Evolutionary conservation across 2,888 invertebrate species (phyloP).

Genomic region (Ectemnius cavifrons): DNA sequence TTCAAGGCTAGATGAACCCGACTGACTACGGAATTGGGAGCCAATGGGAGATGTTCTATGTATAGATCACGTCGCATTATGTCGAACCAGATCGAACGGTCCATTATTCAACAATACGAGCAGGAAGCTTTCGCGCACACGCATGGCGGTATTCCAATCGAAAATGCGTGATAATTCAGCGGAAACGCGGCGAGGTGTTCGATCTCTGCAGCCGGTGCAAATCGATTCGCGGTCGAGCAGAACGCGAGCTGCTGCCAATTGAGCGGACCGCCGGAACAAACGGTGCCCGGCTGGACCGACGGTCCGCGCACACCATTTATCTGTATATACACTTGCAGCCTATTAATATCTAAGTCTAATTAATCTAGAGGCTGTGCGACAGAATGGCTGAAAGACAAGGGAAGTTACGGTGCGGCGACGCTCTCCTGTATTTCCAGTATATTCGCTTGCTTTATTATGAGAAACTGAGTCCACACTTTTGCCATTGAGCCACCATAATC

Average conservation of each 20-base stretch:
- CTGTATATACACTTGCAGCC: conserved; percentile 38
- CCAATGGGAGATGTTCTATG: no score
- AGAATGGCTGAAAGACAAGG: conserved; percentile 43
- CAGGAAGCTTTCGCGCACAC: conserved; percentile 19
- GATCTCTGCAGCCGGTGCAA: no score
- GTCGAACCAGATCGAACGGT: conserved; percentile 31
- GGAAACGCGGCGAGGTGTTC: conserved; percentile 5
- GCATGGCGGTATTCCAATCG: conserved; percentile 15
- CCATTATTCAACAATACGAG: conserved; percentile 41
- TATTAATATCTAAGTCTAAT: conserved; percentile 57
- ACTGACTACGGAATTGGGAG: no score
- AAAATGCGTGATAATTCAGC: conserved; percentile 39
- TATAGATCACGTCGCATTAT: neutral
- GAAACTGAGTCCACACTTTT: no score
- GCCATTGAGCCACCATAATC: no score
- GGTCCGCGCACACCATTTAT: conserved; percentile 18
- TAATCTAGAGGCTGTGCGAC: conserved; percentile 56
- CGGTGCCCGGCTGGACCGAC: conserved; percentile 9
- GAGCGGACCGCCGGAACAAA: conserved; percentile 40
- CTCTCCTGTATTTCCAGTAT: neutral
- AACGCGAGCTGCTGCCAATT: conserved; percentile 41
- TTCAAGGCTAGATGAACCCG: no score
- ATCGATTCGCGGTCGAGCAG: conserved; percentile 46
- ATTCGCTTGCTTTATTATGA: no score
- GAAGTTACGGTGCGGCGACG: conserved; percentile 18